Evolutionary conservation across 2,113 vertebrate species (phyloP), one percentile per base, ranked within the genome.

Genomic region (Brienomyrus longianalis): DNA sequence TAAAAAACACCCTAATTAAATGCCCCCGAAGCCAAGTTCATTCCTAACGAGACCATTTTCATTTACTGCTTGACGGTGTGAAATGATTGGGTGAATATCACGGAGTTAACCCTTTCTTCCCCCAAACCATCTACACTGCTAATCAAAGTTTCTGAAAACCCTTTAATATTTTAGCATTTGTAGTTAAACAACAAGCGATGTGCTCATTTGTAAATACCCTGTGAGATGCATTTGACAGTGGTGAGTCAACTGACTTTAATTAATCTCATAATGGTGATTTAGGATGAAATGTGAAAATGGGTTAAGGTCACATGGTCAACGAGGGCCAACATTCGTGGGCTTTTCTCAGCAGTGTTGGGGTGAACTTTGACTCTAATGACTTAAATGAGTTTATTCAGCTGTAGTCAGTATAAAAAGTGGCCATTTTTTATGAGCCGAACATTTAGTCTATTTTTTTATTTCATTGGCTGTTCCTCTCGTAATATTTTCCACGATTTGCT

Each of bases 11-110:
- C 74, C 5, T 39, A 80, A 80, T 80, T 35, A 80, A 43, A 80
- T 80, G 15, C 31, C 35, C 74, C 74, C 43, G 31, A 80, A 80
- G 35, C 74, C 13, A 27, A 80, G 35, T 19, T 80, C n/a, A 43
- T 43, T 47, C 80, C 80, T 23, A 83, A 66, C 23, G 80, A 83
- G 43, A 48, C n/a, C 23, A 86, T 86, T 50, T 86, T 86, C 45
- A 86, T 86, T 48, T 86, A 50, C 83, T 86, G 45, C 83, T 86
- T 21, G 48, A 86, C n/a, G 45, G 19, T 86, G 83, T 50, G 45
- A 50, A 50, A 48, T 86, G 10, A 84, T 84, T 47, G 21, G 43
- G 21, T 80, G 74, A 80, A 80, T 43, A 80, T 80, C 74, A 13
- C 4, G 10, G 2, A 23, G 47, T 47, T 47, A 45, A 47, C 83